Evolutionary conservation across 1,140 invertebrate species (phyloP).

Genomic region (Camponotus vicinus): DNA sequence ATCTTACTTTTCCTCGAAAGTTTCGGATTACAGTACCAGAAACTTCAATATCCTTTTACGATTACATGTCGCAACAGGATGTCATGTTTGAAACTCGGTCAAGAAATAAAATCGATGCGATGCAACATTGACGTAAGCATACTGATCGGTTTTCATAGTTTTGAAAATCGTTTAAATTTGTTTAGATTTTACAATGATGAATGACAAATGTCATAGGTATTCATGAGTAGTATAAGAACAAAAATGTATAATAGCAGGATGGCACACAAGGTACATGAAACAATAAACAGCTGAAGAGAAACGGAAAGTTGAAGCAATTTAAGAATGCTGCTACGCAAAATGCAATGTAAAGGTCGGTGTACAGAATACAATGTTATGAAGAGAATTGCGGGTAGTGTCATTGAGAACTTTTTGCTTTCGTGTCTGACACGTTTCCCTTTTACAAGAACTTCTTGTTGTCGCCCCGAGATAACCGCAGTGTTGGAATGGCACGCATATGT

Average conservation of each 20-base stretch:
- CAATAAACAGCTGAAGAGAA: constrained; percentile 46
- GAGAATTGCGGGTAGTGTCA: constrained; percentile 74
- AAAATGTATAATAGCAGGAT: neutral
- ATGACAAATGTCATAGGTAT: constrained; percentile 6
- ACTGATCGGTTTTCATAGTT: constrained; percentile 3
- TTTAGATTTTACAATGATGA: constrained; percentile 36
- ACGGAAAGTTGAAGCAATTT: constrained; percentile 56
- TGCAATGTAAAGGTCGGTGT: constrained; percentile 41
- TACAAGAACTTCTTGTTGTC: constrained; percentile 72
- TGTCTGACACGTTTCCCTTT: constrained; percentile 74
- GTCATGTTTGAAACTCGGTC: constrained; percentile 57
- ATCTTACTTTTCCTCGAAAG: constrained; percentile 44
- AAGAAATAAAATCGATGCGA: constrained; percentile 47
- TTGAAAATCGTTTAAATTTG: neutral
- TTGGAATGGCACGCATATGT: constrained; percentile 10
- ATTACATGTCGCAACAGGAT: constrained; percentile 60
- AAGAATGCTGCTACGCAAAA: constrained; percentile 43
- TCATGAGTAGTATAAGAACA: neutral
- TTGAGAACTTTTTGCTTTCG: constrained; percentile 74
- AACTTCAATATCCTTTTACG: constrained; percentile 61
- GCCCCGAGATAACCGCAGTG: constrained; percentile 36
- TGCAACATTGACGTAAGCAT: constrained; percentile 38
- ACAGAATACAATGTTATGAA: constrained; percentile 71
- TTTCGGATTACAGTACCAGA: constrained; percentile 58
- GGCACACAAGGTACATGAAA: neutral